phyloP scores from a whole-genome alignment of 2,888 invertebrate species.

The Conops quadrifasciatus region DNA sequence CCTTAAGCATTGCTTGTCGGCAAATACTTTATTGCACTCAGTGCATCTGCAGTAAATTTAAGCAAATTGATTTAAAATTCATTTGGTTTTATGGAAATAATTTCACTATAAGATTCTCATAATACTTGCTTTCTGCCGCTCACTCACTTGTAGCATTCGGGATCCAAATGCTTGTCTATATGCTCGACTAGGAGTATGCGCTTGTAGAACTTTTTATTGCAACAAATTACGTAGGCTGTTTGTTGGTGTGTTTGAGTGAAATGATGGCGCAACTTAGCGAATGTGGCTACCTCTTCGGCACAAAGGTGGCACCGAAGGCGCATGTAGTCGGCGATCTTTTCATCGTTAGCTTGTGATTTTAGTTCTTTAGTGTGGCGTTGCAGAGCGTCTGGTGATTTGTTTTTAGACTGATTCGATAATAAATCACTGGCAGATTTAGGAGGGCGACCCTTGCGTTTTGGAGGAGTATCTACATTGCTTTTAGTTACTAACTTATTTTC shows the following conservation, averaged over 20 bases:
- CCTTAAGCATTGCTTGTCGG: slow-evolving; percentile 59
- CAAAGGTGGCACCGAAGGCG: slow-evolving; percentile 58
- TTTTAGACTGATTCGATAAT: background rate
- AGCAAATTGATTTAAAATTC: too few relatives aligned
- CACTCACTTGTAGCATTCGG: slow-evolving; percentile 58
- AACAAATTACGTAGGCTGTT: slow-evolving; percentile 59
- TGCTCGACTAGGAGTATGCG: slow-evolving; percentile 61
- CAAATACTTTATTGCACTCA: slow-evolving; percentile 51
- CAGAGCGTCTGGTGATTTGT: background rate
- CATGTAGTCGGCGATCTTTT: slow-evolving; percentile 57
- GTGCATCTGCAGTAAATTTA: slow-evolving; percentile 49
- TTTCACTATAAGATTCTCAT: background rate
- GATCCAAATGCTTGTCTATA: slow-evolving; percentile 61
- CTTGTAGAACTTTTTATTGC: slow-evolving; percentile 61
- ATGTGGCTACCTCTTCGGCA: slow-evolving; percentile 49
- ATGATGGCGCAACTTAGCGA: slow-evolving; percentile 55
- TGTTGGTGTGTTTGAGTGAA: slow-evolving; percentile 55
- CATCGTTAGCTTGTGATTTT: slow-evolving; percentile 50
- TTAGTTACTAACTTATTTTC: background rate
- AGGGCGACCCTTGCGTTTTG: slow-evolving; percentile 26
- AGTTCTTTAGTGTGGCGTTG: slow-evolving; percentile 21
- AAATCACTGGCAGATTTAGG: slow-evolving; percentile 39
- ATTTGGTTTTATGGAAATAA: background rate
- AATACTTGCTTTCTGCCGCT: slow-evolving; percentile 7
- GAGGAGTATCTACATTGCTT: background rate